Evolutionary conservation across 2,113 vertebrate genomes (phyloP).

Genomic region (Numenius arquata): DNA sequence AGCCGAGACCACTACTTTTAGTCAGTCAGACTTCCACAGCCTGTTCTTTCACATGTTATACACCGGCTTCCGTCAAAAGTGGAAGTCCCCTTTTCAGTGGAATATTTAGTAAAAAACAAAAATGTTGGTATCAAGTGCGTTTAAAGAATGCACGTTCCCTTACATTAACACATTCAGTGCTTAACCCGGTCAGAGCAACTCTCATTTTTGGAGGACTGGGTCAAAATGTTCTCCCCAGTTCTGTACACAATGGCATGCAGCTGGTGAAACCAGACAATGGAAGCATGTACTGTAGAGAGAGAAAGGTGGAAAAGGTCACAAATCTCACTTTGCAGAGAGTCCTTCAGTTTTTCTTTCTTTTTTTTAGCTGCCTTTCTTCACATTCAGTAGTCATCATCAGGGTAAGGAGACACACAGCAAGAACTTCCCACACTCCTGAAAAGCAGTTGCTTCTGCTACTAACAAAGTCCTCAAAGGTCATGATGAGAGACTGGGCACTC

Average conservation of each 20-base stretch:
- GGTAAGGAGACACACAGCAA: not conserved
- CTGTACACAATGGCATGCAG: not conserved
- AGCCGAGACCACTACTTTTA: not conserved
- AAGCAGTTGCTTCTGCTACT: not conserved
- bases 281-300: not conserved
- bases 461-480: not conserved
- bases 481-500: not conserved
- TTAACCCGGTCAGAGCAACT: not conserved
- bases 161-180: not conserved
- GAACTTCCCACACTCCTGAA: not conserved
- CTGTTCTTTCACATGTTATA: not conserved
- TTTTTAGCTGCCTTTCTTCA: constrained; percentile 21
- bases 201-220: not conserved
- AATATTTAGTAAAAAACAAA: not conserved
- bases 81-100: not conserved
- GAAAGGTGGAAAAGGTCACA: not conserved
- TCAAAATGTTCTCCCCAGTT: not conserved
- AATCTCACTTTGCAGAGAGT: not conserved
- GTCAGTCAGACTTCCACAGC: not conserved
- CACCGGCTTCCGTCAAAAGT: not conserved
- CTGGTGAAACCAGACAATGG: not conserved
- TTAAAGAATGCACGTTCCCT: not conserved
- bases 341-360: not conserved
- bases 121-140: not conserved
- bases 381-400: not conserved